Evolutionary conservation across 2,888 invertebrate species (phyloP), one percentile per base, ranked within the genome.

Genomic region (Liodrosophila aerea): DNA sequence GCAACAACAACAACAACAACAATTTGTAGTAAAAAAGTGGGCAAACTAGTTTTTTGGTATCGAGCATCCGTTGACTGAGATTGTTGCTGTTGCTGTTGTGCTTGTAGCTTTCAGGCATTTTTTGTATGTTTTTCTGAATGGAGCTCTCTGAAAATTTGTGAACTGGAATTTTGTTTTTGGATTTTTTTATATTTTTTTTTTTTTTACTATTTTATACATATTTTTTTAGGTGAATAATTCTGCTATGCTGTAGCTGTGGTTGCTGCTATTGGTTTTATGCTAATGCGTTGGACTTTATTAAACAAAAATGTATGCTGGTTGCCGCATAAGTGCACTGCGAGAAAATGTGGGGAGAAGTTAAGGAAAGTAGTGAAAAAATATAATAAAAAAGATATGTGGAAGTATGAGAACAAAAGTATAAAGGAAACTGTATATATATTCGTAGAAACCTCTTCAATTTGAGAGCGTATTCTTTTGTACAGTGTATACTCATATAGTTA

Each of bases 41-140:
- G 81, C 86, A 87, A 87, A 87, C 86, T 87, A 86, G 86, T 87
- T 87, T 86, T 82, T 70, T 75, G 81, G 84, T 82, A 70, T 81
- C 66, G 64, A 83, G 66, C 86, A 86, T 87, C 87, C 87, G 85
- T 76, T 83, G 85, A 65, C 75, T 75, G 80, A 80, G 66, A 68
- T 75, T 75, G 78, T 61, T 59, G 68, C 43, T 53, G 63, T 39
- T 58, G 61, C 50, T 54, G 52, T 43, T 30, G 43, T 43, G 50
- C 18, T n/a, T 54, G 36, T 54, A 15, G 59, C 64, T 78, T 71
- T 66, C 39, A 70, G 71, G 64, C 63, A 64, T 69, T 71, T 81
- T 31, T 45, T 45, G 16, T 15, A 36, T 33, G 31, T 53, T 62
- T 68, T 85, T 74, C 73, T 85, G 66, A 85, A 85, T 82, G 81